Evolutionary conservation across 2,113 vertebrate genomes (phyloP).

Genomic region (Trogon surrucura): DNA sequence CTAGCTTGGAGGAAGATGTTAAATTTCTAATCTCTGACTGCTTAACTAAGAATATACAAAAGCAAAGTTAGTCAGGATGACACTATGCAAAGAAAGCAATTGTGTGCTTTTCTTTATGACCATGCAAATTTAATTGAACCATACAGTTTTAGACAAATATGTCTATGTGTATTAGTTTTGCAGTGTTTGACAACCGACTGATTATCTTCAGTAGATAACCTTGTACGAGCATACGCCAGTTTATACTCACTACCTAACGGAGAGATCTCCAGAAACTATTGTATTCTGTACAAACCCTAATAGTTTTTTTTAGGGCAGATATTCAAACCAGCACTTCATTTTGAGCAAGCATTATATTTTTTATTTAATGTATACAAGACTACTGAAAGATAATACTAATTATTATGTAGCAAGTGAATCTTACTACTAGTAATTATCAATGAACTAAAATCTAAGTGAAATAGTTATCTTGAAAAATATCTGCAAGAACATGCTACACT

Average conservation of each 20-base stretch:
- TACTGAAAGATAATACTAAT: not conserved
- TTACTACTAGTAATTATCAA: conserved; percentile 16
- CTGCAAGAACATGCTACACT: not conserved
- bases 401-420: not conserved
- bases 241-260: not conserved
- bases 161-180: not conserved
- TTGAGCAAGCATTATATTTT: not conserved
- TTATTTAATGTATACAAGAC: not conserved
- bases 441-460: conserved; percentile 16
- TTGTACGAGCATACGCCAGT: not conserved
- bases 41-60: not conserved
- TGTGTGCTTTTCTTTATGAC: not conserved
- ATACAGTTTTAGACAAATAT: not conserved
- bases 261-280: not conserved
- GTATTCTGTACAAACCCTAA: not conserved
- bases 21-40: not conserved
- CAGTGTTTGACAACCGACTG: not conserved
- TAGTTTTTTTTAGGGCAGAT: not conserved
- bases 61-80: not conserved
- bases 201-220: not conserved
- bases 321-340: not conserved
- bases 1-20: not conserved
- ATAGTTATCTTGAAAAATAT: not conserved
- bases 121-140: not conserved
- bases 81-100: not conserved